Base-by-base conservation (phyloP, 92 coral and sea anemone species). In the Phenganax marumi region DNA sequence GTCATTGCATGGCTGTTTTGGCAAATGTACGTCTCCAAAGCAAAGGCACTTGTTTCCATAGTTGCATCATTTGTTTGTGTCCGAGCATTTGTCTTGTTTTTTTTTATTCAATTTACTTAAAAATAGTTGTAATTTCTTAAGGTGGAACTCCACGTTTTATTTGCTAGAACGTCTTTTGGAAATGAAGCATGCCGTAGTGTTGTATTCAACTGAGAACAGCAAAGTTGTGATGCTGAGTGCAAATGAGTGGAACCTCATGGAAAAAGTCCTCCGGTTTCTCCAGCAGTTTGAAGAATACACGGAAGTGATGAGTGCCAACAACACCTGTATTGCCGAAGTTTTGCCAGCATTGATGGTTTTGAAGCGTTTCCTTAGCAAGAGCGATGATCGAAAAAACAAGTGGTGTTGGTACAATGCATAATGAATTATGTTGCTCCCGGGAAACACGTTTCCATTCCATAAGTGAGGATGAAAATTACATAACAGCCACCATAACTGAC, bases 191-290 rank as follows among this genome's bases (percentile, higher is more conserved):
- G 70, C 70, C 8, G 22, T 64, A 8, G 70, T 64, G 8, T n/a
- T 64, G 13, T 54, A 54, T 54, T 14, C 60, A 5, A 14, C 12
- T 11, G 70, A 64, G 2, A 64, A n/a, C n/a, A n/a, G n/a, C n/a
- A n/a, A n/a, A n/a, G n/a, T 64, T 12, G 26, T n/a, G 22, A 12
- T 64, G 10, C 70, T 39, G 1, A 64, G 26, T 3, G 47, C 70
- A 12, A 64, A 64, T 18, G 70, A 64, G 22, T 64, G 70, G 70
- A 26, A 64, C n/a, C 25, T 64, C 2, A 64, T 64, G 70, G 70
- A 64, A 64, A 64, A 64, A 7, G 70, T 64, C 47, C n/a, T 64
- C 13, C 47, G 70, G 11, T 64, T 64, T 5, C 70, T 64, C 10
- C 70, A 64, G 18, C 70, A 24, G 1, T 64, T 64, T 64, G 70